Evolutionary conservation across 2,113 vertebrate species (phyloP).

Genomic region (Crotalus helleri): DNA sequence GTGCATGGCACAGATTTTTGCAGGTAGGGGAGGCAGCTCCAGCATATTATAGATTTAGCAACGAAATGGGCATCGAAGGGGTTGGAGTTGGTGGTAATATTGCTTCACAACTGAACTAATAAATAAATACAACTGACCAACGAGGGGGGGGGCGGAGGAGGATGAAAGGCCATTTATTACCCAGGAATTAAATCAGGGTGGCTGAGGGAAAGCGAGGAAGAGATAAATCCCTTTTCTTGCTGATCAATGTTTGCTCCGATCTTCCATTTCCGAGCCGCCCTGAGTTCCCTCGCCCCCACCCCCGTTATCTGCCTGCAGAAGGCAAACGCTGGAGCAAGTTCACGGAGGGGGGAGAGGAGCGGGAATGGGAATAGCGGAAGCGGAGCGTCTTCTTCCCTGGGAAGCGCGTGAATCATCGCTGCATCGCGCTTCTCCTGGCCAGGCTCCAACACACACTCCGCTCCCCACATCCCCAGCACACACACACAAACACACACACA

Average conservation of each 20-base stretch:
- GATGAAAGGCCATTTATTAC: not conserved
- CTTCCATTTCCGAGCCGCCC: not conserved
- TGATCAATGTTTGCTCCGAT: not conserved
- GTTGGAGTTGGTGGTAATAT: not conserved
- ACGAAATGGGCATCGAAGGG: not conserved
- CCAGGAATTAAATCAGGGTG: not conserved
- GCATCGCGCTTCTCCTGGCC: not conserved
- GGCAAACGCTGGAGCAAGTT: not conserved
- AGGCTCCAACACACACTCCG: not conserved
- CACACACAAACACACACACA: not conserved
- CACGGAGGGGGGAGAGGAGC: not conserved
- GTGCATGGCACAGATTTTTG: not conserved
- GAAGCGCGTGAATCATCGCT: slow-evolving; percentile 26
- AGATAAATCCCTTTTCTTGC: not conserved
- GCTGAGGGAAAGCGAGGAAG: not conserved
- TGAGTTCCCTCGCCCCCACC: not conserved
- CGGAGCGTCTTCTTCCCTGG: not conserved
- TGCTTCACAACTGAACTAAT: not conserved
- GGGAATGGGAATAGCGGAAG: not conserved
- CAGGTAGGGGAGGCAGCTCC: not conserved
- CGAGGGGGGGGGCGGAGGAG: not conserved
- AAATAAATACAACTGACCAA: not conserved
- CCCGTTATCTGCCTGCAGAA: not conserved
- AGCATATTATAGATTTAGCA: not conserved
- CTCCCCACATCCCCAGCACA: not conserved